A percentile compares a stretch with the other conserved stretches of the same genome.
Evolutionary conservation across 2,113 vertebrate genomes (phyloP).

Genomic region (human): DNA sequence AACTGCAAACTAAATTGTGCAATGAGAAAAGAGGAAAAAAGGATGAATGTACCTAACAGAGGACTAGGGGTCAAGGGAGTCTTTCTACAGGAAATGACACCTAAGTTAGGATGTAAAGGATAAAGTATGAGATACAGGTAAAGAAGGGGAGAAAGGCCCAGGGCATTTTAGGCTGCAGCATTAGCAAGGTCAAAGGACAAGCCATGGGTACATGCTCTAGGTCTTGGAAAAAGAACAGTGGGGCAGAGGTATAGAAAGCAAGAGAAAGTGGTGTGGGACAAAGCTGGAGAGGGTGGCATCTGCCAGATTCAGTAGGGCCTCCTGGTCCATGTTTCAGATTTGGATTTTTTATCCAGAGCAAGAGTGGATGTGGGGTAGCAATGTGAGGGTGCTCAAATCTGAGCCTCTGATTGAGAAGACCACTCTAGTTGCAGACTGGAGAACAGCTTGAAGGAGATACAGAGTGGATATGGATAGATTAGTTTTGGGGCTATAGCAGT

Average conservation of each 20-base stretch:
- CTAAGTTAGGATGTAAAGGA: background rate
- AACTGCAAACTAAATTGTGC: background rate
- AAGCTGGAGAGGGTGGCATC: background rate
- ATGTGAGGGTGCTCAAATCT: background rate
- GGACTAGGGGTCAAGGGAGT: no score
- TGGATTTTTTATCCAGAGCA: background rate
- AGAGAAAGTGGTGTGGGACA: background rate
- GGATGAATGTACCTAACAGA: background rate
- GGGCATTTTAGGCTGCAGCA: background rate
- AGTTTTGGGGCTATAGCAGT: background rate
- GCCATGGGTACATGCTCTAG: background rate
- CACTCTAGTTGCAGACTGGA: background rate
- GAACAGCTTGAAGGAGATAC: background rate
- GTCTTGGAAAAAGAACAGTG: background rate
- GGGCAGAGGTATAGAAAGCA: background rate
- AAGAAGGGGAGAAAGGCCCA: background rate
- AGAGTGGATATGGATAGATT: background rate
- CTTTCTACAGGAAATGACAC: background rate
- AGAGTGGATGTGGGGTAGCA: background rate
- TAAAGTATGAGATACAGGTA: background rate
- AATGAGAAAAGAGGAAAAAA: background rate
- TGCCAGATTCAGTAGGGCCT: background rate
- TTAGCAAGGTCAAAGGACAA: background rate
- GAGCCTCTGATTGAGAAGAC: background rate
- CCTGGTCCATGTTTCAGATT: background rate